Evolutionary conservation across 2,113 vertebrate species (phyloP), one percentile per base, ranked within the genome.

Genomic region (Menidia beryllina): DNA sequence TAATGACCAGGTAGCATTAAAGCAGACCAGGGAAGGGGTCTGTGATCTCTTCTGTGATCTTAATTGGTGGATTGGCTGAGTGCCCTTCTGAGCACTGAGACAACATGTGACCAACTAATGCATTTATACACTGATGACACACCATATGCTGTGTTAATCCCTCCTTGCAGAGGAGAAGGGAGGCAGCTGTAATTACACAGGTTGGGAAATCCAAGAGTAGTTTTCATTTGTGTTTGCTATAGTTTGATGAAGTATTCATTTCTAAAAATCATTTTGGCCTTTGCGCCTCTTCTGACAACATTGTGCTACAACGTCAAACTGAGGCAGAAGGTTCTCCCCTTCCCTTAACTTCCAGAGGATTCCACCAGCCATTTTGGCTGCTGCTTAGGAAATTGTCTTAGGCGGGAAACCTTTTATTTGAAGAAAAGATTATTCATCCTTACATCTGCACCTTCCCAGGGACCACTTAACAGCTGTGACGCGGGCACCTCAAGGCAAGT

Each of bases 31-130:
- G 52, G 15, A 25, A n/a, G 36, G 55, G 62, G 15, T 52, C 55
- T 83, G 21, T 73, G 81, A 82, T 79, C 62, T 58, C 30, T 36
- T 75, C 75, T 76, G 50, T 80, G 76, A 78, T 82, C 57, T 78
- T 81, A 77, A 75, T 86, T 39, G 51, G 53, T 39, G 5, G 45
- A 57, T 17, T 56, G 45, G 70, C 53, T 57, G 38, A 56, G 49
- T 66, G 62, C 52, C 59, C 59, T 45, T 63, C 75, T 75, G 12
- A 59, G 48, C 69, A 54, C 62, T 23, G 55, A 49, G 52, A 24
- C 50, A 8, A 43, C 78, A 82, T 3, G 20, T 67, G 66, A 55
- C 45, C 47, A 43, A n/a, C 57, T 81, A 70, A 86, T 83, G 64
- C 58, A 81, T 84, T 82, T 75, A 77, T 72, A 54, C 59, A 57